phyloP scores from a whole-genome alignment of 2,888 invertebrate genomes.

The Allolobophora icterica region DNA sequence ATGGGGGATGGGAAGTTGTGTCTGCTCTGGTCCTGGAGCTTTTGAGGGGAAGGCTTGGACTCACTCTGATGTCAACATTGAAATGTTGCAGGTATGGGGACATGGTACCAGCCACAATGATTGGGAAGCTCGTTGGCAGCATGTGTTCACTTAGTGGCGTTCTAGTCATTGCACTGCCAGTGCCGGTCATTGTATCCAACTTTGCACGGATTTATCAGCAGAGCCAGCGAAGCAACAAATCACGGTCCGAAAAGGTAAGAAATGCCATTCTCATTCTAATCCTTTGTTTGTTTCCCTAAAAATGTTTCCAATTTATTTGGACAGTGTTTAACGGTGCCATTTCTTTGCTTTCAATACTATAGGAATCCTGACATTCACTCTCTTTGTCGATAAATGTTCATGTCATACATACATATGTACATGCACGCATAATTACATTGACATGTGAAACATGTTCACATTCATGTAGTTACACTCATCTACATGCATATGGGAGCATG shows the following conservation, averaged over 20 bases:
- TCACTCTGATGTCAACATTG: background rate
- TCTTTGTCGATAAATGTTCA: background rate
- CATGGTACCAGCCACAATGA: conserved; percentile 98
- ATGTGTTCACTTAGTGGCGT: conserved; percentile 98
- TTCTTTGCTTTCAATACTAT: background rate
- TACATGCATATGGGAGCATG: too few relatives aligned
- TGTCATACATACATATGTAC: background rate
- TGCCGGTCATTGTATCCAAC: conserved; percentile 99
- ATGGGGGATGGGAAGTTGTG: too few relatives aligned
- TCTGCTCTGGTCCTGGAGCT: too few relatives aligned
- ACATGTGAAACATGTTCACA: background rate
- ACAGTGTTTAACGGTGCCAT: background rate
- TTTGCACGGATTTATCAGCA: conserved; percentile 99
- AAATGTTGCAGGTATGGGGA: conserved; percentile 84
- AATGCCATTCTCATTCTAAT: background rate
- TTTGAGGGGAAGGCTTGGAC: background rate
- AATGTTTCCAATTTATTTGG: background rate
- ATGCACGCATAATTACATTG: background rate
- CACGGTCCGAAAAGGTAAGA: conserved; percentile 83
- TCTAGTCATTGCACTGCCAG: conserved; percentile 97
- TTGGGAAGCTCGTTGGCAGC: conserved; percentile 98
- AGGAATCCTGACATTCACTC: background rate
- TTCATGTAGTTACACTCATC: background rate
- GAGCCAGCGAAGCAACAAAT: conserved; percentile 97
- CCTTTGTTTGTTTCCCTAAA: background rate